Base-by-base conservation (phyloP, 2,113 vertebrate species). In the Pyxicephalus adspersus region DNA sequence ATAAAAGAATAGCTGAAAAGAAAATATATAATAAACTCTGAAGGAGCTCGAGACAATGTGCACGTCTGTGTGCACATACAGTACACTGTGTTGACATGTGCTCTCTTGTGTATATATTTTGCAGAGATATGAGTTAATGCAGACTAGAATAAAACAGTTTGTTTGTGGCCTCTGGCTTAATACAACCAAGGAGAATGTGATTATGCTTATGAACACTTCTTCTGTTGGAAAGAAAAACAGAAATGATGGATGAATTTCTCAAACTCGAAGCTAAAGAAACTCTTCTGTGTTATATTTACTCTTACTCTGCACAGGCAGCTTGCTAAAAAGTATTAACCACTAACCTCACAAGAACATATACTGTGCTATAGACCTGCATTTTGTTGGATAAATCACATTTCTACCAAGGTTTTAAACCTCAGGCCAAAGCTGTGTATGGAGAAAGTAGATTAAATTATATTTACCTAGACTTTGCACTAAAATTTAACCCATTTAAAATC, bases 341-440 rank as follows among this genome's bases (percentile, higher is more conserved):
- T n/a, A 58, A 20, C 31, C 71, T 74, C 29, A 4, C 55, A 74
- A 58, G 25, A 57, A 57, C 38, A 45, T 45, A 45, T 45, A 34
- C 22, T 71, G 50, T 25, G 25, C 58, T 20, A 28, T 38, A 38
- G 64, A 8, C 16, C 29, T n/a, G n/a, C 5, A 18, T 20, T 68
- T 16, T 68, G 22, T 52, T 52, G 4, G 6, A 20, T 50, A 19
- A 67, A 18, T 20, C n/a, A 50, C 18, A 66, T 28, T 25, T 80
- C 77, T 83, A 25, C 4, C 96, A 99, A 84, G 88, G 85, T 64
- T 89, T 96, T 0, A 0, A 15, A 1, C 97, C 96, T 5, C 98
- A 97, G 97, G 98, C 96, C 85, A 94, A 95, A 45, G 1, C 15
- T 2, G 8, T 13, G 93, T 99, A 98, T 1, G 96, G 96, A 0